phyloP scores from a whole-genome alignment of 2,113 vertebrate species.

The Cromileptes altivelis region DNA sequence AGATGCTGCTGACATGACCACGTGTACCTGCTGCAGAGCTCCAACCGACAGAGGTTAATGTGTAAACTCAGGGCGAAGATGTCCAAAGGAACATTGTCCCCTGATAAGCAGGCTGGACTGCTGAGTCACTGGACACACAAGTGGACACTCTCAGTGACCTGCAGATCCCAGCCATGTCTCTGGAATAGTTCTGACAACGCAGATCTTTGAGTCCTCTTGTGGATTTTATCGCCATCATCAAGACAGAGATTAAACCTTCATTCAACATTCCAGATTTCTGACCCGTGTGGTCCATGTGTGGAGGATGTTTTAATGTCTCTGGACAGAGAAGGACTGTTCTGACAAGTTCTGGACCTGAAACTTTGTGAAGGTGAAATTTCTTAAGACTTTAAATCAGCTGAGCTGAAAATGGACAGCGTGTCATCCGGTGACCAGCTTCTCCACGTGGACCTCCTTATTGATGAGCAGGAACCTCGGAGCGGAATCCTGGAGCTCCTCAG shows the following conservation, averaged over 20 bases:
- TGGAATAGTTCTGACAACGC: background rate
- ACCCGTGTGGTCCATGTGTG: background rate
- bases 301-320: slow-evolving; percentile 1
- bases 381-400: background rate
- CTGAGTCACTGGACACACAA: slow-evolving; percentile 58
- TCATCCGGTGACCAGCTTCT: slow-evolving; percentile 33
- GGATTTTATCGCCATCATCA: background rate
- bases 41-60: slow-evolving; percentile 74
- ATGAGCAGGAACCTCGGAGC: slow-evolving; percentile 66
- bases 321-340: background rate
- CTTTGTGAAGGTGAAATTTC: background rate
- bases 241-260: background rate
- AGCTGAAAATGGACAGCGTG: slow-evolving; percentile 52
- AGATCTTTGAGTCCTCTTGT: background rate
- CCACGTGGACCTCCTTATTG: slow-evolving; percentile 77
- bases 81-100: slow-evolving; percentile 77
- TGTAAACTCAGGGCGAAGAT: slow-evolving; percentile 76
- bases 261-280: background rate
- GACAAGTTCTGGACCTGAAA: background rate
- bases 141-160: slow-evolving; percentile 12
- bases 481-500: slow-evolving; percentile 79
- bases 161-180: background rate
- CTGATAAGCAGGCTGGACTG: slow-evolving; percentile 65
- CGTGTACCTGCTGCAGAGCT: background rate
- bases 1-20: background rate